Evolutionary conservation across 2,113 vertebrate species (phyloP).

Genomic region (Elanoides forficatus): DNA sequence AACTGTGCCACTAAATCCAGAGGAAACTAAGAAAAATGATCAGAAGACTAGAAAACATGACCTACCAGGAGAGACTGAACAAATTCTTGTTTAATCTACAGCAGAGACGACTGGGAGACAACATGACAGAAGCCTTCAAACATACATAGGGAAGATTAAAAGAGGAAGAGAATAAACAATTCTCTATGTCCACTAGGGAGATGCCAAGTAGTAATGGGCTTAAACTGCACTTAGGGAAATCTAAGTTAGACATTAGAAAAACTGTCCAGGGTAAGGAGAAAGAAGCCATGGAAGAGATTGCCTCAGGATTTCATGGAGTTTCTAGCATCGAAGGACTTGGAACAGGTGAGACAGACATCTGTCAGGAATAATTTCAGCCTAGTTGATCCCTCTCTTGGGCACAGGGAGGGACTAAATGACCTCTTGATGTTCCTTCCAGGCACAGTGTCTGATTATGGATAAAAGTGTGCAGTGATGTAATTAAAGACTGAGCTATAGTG

Average conservation of each 20-base stretch:
- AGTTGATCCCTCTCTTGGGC: not conserved
- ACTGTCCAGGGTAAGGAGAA: not conserved
- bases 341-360: conserved; percentile 34
- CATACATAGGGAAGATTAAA: not conserved
- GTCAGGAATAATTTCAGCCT: not conserved
- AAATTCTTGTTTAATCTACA: conserved; percentile 17
- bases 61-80: not conserved
- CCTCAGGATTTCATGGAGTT: not conserved
- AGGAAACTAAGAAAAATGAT: not conserved
- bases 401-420: not conserved
- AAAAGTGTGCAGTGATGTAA: not conserved
- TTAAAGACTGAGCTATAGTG: not conserved
- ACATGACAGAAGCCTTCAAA: not conserved
- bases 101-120: not conserved
- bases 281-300: not conserved
- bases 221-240: conserved; percentile 3
- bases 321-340: not conserved
- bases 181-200: not conserved
- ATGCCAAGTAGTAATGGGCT: not conserved
- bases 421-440: not conserved
- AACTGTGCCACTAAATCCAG: not conserved
- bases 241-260: not conserved
- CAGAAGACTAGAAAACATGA: conserved; percentile 13
- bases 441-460: not conserved
- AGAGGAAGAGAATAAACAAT: not conserved